phyloP scores from a whole-genome alignment of 2,888 invertebrate genomes.

The Melieria crassipennis region DNA sequence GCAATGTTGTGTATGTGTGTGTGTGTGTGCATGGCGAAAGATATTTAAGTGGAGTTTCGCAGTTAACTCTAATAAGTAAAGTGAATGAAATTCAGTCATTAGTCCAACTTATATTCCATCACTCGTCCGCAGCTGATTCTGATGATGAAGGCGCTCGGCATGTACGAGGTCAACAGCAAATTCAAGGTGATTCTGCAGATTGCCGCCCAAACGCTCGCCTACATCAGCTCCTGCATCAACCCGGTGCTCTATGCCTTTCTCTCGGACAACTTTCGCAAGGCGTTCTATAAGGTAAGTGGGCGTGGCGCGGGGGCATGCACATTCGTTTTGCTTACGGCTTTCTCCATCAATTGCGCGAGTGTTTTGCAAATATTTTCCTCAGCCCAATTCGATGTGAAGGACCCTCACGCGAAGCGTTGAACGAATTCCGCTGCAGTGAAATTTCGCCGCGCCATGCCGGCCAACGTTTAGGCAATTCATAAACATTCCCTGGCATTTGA shows the following conservation, averaged over 20 bases:
- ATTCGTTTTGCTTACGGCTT: neutral
- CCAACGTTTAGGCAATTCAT: no score
- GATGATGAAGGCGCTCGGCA: slow-evolving; percentile 76
- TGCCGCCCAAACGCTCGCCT: slow-evolving; percentile 82
- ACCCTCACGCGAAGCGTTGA: no score
- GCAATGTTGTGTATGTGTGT: no score
- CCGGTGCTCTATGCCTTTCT: slow-evolving; percentile 94
- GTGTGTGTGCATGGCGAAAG: neutral
- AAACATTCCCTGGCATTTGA: no score
- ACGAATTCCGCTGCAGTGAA: no score
- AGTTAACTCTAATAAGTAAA: no score
- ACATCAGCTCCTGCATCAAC: slow-evolving; percentile 94
- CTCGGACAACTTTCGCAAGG: slow-evolving; percentile 92
- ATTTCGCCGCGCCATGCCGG: no score
- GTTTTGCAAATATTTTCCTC: slow-evolving; percentile 29
- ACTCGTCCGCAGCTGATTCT: slow-evolving; percentile 76
- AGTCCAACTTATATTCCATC: slow-evolving; percentile 7
- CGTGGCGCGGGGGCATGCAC: neutral
- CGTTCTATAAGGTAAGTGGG: slow-evolving; percentile 74
- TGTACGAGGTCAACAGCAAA: slow-evolving; percentile 65
- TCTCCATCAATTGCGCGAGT: slow-evolving; percentile 1
- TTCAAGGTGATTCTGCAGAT: slow-evolving; percentile 77
- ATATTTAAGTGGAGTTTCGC: neutral
- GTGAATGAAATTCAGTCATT: neutral
- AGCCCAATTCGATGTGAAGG: neutral